These are phyloP conservation scores for Ambastaia sidthimunki DNA, from an alignment of 2,797 vertebrate species.

Conservation along the genomic window DNA sequence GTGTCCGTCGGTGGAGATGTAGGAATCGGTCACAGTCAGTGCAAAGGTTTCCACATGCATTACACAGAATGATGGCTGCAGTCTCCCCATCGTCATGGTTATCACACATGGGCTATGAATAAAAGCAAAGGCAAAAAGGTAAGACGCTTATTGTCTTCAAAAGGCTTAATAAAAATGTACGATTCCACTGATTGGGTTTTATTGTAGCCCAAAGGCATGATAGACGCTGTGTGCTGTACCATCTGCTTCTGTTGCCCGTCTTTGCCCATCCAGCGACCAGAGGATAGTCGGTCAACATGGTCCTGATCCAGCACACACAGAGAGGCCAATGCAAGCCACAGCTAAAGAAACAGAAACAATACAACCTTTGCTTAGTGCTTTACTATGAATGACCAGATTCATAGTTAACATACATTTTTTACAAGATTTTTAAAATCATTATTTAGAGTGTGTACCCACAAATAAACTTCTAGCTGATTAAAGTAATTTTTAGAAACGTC, in stretches of 20 bases:
- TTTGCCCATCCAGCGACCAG: conserved; percentile 99
- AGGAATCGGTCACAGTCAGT: conserved; percentile 98
- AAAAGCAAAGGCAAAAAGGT: background rate
- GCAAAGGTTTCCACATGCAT: conserved; percentile 95
- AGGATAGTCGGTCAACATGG: conserved; percentile 96
- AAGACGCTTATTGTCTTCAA: background rate
- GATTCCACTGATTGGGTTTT: conserved; percentile 9
- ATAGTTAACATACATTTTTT: too few relatives aligned
- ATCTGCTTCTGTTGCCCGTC: conserved; percentile 99
- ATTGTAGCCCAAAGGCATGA: conserved; percentile 5
- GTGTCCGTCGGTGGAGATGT: conserved; percentile 95
- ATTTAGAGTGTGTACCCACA: too few relatives aligned
- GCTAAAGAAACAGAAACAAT: conserved; percentile 69
- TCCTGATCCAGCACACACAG: conserved; percentile 98
- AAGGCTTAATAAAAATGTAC: background rate
- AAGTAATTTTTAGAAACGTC: too few relatives aligned
- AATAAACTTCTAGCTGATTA: too few relatives aligned
- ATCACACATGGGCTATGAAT: conserved; percentile 95
- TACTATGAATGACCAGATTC: background rate
- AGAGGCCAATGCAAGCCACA: conserved; percentile 96
- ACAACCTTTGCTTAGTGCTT: background rate
- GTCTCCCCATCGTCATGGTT: conserved; percentile 99
- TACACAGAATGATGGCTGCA: conserved; percentile 97
- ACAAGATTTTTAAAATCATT: too few relatives aligned
- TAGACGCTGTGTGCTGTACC: conserved; percentile 75